phyloP scores from a whole-genome alignment of 2,797 vertebrate genomes.

The Sebastes hopkinsi region DNA sequence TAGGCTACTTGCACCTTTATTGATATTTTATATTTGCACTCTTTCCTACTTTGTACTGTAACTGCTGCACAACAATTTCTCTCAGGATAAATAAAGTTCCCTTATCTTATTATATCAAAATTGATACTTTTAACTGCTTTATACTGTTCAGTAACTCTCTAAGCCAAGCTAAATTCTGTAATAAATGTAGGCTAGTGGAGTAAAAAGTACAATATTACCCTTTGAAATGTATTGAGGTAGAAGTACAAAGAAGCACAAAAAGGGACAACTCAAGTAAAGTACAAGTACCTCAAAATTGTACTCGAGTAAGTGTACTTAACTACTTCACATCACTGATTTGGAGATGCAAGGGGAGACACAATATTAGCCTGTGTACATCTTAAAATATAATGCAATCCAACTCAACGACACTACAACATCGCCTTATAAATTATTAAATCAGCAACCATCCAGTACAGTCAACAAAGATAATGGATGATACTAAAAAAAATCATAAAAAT shows the following conservation, averaged over 20 bases:
- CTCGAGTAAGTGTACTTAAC: background rate
- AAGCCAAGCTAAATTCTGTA: background rate
- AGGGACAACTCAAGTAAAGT: too few species aligned
- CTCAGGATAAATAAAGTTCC: too few species aligned
- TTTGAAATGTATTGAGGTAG: background rate
- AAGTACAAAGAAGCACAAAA: background rate
- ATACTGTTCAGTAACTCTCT: background rate
- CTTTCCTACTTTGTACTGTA: background rate
- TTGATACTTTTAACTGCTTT: background rate
- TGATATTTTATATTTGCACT: background rate
- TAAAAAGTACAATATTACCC: background rate
- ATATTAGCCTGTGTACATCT: too few species aligned
- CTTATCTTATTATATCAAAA: background rate
- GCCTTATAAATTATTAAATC: background rate
- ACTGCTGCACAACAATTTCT: too few species aligned
- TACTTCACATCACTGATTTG: background rate
- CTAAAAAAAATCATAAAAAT: background rate
- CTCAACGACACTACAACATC: fast-evolving
- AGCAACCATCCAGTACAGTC: background rate
- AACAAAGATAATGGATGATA: background rate
- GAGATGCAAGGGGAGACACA: too few species aligned
- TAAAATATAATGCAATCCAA: too few species aligned
- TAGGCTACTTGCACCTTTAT: too few species aligned
- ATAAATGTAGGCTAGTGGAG: background rate
- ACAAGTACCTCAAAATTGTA: fast-evolving